phyloP scores from a whole-genome alignment of 2,888 invertebrate species.

The Anodontia alba region DNA sequence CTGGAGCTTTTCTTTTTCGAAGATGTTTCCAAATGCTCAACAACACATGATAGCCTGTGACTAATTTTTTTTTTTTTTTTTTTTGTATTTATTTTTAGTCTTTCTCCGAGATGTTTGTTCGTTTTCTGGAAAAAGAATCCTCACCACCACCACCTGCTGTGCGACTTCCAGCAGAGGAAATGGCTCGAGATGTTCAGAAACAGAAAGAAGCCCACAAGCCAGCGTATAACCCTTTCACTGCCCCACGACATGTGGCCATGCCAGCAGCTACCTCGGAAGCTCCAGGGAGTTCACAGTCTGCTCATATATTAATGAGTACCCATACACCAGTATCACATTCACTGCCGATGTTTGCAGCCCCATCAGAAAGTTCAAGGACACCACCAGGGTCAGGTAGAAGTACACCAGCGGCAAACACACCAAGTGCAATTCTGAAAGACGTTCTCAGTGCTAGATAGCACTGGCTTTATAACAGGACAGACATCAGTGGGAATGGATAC shows the following conservation, averaged over 20 bases:
- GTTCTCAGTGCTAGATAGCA: conserved; percentile 73
- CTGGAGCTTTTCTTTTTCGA: too few species aligned
- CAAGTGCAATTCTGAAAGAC: conserved; percentile 79
- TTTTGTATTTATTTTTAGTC: conserved; percentile 85
- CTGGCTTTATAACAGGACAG: too few species aligned
- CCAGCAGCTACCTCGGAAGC: conserved; percentile 51
- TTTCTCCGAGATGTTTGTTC: conserved; percentile 90
- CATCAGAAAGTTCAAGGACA: conserved; percentile 50
- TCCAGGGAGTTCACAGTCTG: conserved; percentile 49
- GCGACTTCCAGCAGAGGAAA: conserved; percentile 84
- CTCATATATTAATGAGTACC: conserved; percentile 71
- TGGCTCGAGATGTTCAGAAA: conserved; percentile 80
- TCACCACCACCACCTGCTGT: conserved; percentile 86
- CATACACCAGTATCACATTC: conserved; percentile 66
- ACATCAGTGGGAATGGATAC: too few species aligned
- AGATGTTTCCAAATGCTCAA: too few species aligned
- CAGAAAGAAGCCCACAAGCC: conserved; percentile 70
- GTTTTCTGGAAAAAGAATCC: conserved; percentile 94
- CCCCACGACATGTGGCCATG: conserved; percentile 79
- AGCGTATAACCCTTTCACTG: conserved; percentile 82
- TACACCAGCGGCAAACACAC: conserved; percentile 69
- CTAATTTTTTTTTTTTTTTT: too few species aligned
- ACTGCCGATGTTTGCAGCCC: conserved; percentile 70
- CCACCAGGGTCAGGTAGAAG: conserved; percentile 69
- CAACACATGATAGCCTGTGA: too few species aligned